A percentile compares a stretch with the other conserved stretches of the same genome.
Conservation (phyloP, 2,113 vertebrate species). For the Protobothrops flavoviridis region DNA sequence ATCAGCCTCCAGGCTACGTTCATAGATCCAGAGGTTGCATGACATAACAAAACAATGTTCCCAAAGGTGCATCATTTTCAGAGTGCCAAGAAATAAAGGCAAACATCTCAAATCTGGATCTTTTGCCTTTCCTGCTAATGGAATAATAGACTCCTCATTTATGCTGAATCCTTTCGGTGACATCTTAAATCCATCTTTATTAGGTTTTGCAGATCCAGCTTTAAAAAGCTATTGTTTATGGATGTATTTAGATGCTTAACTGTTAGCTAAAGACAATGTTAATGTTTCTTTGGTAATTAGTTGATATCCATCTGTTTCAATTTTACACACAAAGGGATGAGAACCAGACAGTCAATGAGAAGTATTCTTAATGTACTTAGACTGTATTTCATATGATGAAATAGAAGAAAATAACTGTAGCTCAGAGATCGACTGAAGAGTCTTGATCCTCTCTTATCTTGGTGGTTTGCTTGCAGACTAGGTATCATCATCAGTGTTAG, state of each 20-base stretch:
- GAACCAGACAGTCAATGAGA: not conserved
- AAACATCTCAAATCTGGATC: not conserved
- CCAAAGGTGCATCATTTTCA: not conserved
- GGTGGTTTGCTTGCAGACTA: not conserved
- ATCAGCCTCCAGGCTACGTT: not conserved
- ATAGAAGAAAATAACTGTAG: not conserved
- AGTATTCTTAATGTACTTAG: not conserved
- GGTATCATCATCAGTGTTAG: not conserved
- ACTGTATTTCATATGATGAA: not conserved
- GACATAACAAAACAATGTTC: not conserved
- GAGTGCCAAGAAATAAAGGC: not conserved
- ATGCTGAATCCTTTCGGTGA: not conserved
- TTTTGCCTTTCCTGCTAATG: not conserved
- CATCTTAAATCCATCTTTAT: slow-evolving; percentile 4
- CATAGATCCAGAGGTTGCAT: not conserved
- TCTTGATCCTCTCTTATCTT: not conserved
- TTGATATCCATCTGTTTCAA: slow-evolving; percentile 7
- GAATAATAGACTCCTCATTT: not conserved
- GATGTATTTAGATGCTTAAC: not conserved
- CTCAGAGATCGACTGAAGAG: not conserved
- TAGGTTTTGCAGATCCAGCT: not conserved
- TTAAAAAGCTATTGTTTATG: not conserved
- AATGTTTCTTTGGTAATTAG: not conserved
- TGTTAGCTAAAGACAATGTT: not conserved
- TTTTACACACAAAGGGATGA: not conserved